Conservation (phyloP, 2,888 invertebrate species). For the Nesidiocoris tenuis region DNA sequence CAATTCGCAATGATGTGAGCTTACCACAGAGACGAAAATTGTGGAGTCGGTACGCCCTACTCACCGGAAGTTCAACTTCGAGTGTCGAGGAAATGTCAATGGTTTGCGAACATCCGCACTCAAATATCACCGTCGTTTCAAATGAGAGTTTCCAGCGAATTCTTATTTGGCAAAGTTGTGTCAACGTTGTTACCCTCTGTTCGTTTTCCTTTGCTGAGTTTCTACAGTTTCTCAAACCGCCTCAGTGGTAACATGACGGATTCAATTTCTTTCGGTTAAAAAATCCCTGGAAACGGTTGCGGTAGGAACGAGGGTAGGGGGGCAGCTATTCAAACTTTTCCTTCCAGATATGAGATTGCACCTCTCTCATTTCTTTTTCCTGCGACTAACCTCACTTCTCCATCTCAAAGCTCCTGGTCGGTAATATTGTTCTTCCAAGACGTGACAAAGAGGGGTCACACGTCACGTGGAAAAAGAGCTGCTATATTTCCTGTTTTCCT, state of each 20-base stretch:
- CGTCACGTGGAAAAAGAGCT: slow-evolving; percentile 24
- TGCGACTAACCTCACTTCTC: not conserved
- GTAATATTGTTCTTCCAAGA: slow-evolving; percentile 37
- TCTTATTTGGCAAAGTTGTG: not conserved
- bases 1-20: too few relatives aligned
- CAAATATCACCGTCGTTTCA: not conserved
- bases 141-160: not conserved
- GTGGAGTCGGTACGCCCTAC: too few relatives aligned
- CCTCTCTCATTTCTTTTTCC: slow-evolving; percentile 31
- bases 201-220: not conserved
- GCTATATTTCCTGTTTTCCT: slow-evolving; percentile 32
- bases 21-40: too few relatives aligned
- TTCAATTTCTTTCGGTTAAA: slow-evolving; percentile 29
- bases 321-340: slow-evolving; percentile 31
- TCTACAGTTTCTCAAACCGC: slow-evolving; percentile 1
- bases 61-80: too few relatives aligned
- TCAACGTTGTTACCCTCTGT: not conserved
- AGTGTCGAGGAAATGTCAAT: too few relatives aligned
- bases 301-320: not conserved
- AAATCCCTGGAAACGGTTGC: slow-evolving; percentile 5
- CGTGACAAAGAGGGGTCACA: slow-evolving; percentile 39
- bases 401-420: not conserved
- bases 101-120: too few relatives aligned
- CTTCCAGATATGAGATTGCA: slow-evolving; percentile 38
- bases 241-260: slow-evolving; percentile 15